Base-by-base conservation (phyloP, 2,797 vertebrate species). In the Fratercula arctica region DNA sequence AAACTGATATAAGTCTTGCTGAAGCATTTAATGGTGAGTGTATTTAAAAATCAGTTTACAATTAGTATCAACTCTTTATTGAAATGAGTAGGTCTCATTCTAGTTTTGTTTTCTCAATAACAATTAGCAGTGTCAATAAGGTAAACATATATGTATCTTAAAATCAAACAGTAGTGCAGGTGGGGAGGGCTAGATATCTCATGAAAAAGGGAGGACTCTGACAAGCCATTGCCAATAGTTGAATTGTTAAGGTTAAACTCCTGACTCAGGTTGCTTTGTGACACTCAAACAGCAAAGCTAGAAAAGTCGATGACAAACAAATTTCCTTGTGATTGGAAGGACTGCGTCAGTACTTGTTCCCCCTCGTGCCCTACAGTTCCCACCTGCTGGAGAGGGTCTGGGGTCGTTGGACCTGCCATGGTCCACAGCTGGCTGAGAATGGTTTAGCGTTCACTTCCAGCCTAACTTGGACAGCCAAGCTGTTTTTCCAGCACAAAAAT, bases 1-100 rank as follows among this genome's bases (percentile, higher is more conserved):
- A 99, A 97, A 99, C 98, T 5, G 99, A 99, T 92, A 18, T 99
- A 91, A 98, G 46, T 90, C 97, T 99, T 96, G 99, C 99, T 12
- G 98, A 99, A 82, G 96, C 98, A 0, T 99, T 99, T 96, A 90
- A 98, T 84, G 99, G 99, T 99, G 96, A 95, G 53, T 93, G 26
- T 67, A 12, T 74, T 89, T 66, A 74, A 82, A 57, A 83, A 51
- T 33, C 15, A 3, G 35, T 37, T 48, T 75, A 37, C 31, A 35
- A 2, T 26, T 56, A 33, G n/a, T 33, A 29, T 28, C 25, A 51
- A 61, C 54, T 60, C 45, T 59, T 21, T 17, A 9, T 9, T 78
- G 74, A n/a, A 70, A 79, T 37, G 28, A 8, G 37, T 16, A 57
- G 39, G 68, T 61, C 39, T 80, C 31, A 7, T 35, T 28, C 57